Base-by-base conservation (phyloP, 2,888 invertebrate genomes). In the Conops quadrifasciatus region DNA sequence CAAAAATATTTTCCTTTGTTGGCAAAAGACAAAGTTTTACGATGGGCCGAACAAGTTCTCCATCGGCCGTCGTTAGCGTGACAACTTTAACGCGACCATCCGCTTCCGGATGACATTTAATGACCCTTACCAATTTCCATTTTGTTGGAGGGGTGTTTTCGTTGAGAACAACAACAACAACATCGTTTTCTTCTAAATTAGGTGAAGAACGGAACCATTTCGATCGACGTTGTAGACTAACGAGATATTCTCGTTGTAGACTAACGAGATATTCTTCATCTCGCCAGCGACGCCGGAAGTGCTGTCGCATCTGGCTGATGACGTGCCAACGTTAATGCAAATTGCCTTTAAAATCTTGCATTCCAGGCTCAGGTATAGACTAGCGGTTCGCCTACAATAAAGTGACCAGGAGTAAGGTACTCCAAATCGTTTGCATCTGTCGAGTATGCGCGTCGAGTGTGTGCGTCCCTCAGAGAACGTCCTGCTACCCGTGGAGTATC, bases 331-430 rank as follows among this genome's bases (percentile, higher is more conserved):
- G 43, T 45, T 67, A 59, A 16, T 59, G 43, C 11, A 67, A 47
- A 58, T 43, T 30, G 36, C 65, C 65, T 28, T 58, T 56, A 64
- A 72, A 68, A 7, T 30, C 64, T 72, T 65, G 49, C 53, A 58
- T 51, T 58, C 49, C 58, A 26, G 72, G 72, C 36, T 71, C 67
- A 16, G 71, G 67, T 9, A 67, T n/a, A 1, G 36, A 19, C 13
- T 58, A 51, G 51, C 2, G 67, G 67, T 26, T 68, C 60, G 9
- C 59, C 59, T n/a, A 60, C 30, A 2, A 68, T 59, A 49, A 64
- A 71, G 45, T 71, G 71, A 26, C 58, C 45, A 45, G 71, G 58
- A 19, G 71, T 67, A 19, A 67, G 36, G 7, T 21, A n/a, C n/a
- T n/a, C n/a, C n/a, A n/a, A n/a, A n/a, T n/a, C n/a, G n/a, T n/a